Evolutionary conservation across 2,888 invertebrate species (phyloP).

Genomic region (Busseola fusca): DNA sequence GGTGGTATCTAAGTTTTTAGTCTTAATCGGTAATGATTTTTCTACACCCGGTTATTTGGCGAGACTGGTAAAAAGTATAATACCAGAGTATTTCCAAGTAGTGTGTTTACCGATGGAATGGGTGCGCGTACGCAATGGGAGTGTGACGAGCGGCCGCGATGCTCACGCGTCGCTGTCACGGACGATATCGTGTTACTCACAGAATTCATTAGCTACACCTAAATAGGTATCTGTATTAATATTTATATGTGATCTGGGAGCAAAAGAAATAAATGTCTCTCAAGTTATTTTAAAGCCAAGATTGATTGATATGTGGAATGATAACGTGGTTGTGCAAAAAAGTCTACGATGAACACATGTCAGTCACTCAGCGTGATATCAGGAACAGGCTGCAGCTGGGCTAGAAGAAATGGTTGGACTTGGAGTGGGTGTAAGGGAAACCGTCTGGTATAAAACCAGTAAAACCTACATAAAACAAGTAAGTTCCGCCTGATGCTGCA

Average conservation of each 20-base stretch:
- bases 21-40: not conserved
- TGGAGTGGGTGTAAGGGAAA: slow-evolving; percentile 4
- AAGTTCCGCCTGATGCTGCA: not conserved
- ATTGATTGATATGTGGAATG: slow-evolving; percentile 34
- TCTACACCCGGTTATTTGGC: slow-evolving; percentile 20
- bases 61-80: slow-evolving; percentile 26
- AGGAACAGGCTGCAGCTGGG: not conserved
- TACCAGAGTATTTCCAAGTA: slow-evolving; percentile 18
- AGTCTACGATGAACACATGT: not conserved
- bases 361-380: slow-evolving; percentile 32
- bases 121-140: slow-evolving; percentile 71
- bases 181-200: slow-evolving; percentile 51
- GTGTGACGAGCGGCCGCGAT: slow-evolving; percentile 69
- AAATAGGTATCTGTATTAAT: slow-evolving; percentile 50
- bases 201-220: slow-evolving; percentile 51
- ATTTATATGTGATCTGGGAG: slow-evolving; percentile 38
- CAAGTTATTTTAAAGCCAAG: slow-evolving; percentile 12
- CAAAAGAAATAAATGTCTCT: slow-evolving; percentile 26
- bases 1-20: not conserved
- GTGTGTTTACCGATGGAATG: slow-evolving; percentile 52
- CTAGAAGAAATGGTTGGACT: slow-evolving; percentile 12
- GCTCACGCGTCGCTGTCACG: slow-evolving; percentile 51
- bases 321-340: slow-evolving; percentile 12
- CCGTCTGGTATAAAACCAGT: slow-evolving; percentile 13
- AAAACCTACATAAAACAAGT: slow-evolving; percentile 1